These are phyloP conservation scores for Xylota segnis DNA, from an alignment of 2,888 invertebrate genomes.

Conservation along the genomic window DNA sequence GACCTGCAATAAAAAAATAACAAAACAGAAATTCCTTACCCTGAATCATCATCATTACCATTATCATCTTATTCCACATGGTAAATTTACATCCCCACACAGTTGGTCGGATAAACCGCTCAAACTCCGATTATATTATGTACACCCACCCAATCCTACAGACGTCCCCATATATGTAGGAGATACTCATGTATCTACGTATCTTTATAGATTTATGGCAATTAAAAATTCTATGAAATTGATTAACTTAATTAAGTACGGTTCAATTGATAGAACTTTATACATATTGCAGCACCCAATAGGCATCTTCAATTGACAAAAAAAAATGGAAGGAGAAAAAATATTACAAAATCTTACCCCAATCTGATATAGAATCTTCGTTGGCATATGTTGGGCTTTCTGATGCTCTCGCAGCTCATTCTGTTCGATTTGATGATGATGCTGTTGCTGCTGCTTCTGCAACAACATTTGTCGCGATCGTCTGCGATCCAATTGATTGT, in stretches of 20 bases:
- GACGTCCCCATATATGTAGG: constrained; percentile 19
- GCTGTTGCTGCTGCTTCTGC: constrained; percentile 79
- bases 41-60: constrained; percentile 48
- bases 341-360: constrained; percentile 81
- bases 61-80: constrained; percentile 41
- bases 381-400: constrained; percentile 58
- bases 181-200: constrained; percentile 2
- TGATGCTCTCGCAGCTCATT: constrained; percentile 66
- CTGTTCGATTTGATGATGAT: constrained; percentile 69
- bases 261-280: constrained; percentile 73
- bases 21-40: constrained; percentile 42
- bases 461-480: constrained; percentile 85
- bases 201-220: constrained; percentile 57
- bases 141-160: constrained; percentile 44
- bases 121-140: constrained; percentile 25
- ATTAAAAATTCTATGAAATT: constrained; percentile 76
- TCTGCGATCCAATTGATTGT: constrained; percentile 80
- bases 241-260: constrained; percentile 76
- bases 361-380: constrained; percentile 88
- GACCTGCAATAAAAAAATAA: constrained; percentile 53
- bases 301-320: constrained; percentile 30
- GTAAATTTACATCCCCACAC: constrained; percentile 27
- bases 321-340: constrained; percentile 1
- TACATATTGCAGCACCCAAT: constrained; percentile 44
- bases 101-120: constrained; percentile 16